Conservation (phyloP, 1,140 invertebrate genomes). For the Drosophila melanogaster region DNA sequence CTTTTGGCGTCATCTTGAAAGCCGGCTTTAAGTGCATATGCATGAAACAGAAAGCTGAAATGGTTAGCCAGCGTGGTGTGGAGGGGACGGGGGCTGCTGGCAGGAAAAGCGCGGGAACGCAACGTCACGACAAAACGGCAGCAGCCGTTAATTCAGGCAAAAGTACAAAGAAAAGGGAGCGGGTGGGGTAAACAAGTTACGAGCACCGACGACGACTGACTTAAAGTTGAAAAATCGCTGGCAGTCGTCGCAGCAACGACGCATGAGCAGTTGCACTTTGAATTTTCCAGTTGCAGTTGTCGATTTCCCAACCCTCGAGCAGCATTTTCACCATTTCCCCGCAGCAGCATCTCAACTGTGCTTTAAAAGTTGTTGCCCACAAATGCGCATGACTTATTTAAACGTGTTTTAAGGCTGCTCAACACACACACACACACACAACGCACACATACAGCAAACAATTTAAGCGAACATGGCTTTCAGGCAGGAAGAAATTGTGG, state of each 20-base stretch:
- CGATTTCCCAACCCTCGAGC: constrained; percentile 22
- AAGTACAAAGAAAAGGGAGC: neutral
- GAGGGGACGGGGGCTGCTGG: constrained; percentile 14
- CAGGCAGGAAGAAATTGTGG: constrained; percentile 77
- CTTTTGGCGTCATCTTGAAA: constrained; percentile 28
- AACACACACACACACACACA: constrained; percentile 27
- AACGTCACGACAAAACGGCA: constrained; percentile 40
- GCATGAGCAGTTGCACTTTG: constrained; percentile 43
- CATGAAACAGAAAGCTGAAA: constrained; percentile 41
- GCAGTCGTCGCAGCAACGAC: constrained; percentile 33
- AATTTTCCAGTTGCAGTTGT: constrained; percentile 35
- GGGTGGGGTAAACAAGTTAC: constrained; percentile 34
- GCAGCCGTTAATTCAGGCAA: constrained; percentile 54
- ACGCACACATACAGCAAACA: constrained; percentile 67
- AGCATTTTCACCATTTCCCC: constrained; percentile 8
- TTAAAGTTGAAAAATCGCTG: constrained; percentile 37
- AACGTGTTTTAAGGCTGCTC: constrained; percentile 63
- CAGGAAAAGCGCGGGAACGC: constrained; percentile 45
- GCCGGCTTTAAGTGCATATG: constrained; percentile 45
- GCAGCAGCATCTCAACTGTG: constrained; percentile 12
- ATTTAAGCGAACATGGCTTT: constrained; percentile 79
- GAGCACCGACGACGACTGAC: constrained; percentile 4
- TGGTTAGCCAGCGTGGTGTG: constrained; percentile 15
- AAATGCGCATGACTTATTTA: constrained; percentile 81
- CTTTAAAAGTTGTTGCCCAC: constrained; percentile 69